Conservation (phyloP, 2,797 vertebrate genomes). For the Cossypha caffra region DNA sequence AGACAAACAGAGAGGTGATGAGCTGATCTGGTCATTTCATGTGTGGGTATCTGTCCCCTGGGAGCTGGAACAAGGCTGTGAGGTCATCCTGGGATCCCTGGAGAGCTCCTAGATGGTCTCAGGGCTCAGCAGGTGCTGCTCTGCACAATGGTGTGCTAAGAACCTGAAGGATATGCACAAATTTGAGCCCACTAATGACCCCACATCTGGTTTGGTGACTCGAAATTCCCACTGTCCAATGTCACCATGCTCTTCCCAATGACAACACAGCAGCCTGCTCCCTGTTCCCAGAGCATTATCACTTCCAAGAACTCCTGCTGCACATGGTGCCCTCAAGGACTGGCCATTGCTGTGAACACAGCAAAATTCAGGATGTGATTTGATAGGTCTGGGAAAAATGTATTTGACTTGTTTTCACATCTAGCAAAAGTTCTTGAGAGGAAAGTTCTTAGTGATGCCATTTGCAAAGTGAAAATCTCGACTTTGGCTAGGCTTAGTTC, state of each 20-base stretch:
- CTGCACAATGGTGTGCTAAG: not conserved
- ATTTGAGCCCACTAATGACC: not conserved
- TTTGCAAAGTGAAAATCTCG: not conserved
- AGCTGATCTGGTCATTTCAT: not conserved
- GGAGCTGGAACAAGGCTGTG: not conserved
- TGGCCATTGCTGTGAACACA: not conserved
- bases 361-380: not conserved
- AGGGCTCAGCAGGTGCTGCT: not conserved
- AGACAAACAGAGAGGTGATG: not conserved
- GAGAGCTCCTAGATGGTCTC: not conserved
- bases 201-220: accelerated
- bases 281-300: not conserved
- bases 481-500: not conserved
- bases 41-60: not conserved
- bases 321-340: not conserved
- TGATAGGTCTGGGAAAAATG: not conserved
- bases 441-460: not conserved
- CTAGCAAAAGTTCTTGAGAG: not conserved
- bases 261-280: not conserved
- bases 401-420: not conserved
- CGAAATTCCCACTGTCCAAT: not conserved
- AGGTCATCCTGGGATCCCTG: not conserved
- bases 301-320: not conserved
- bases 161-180: not conserved
- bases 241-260: not conserved